phyloP scores from a whole-genome alignment of 2,797 vertebrate species.

The Chromobotia macracanthus region DNA sequence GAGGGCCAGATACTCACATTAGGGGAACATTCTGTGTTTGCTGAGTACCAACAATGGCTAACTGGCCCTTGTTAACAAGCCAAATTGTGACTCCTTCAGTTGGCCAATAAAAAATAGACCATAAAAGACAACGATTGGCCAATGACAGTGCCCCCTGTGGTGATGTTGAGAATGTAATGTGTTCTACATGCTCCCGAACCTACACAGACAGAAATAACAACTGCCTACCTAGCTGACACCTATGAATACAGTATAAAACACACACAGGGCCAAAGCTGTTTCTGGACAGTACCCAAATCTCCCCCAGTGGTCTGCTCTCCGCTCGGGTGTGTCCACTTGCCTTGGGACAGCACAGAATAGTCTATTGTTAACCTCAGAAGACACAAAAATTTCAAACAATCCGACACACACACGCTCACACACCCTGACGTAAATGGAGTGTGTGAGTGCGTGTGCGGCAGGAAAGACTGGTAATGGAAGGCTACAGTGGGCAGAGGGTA shows the following conservation, averaged over 20 bases:
- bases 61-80: no score
- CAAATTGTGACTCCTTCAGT: no score
- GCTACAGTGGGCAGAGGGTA: slow-evolving; percentile 30
- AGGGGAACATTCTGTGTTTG: no score
- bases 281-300: slow-evolving; percentile 45
- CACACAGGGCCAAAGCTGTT: slow-evolving; percentile 53
- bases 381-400: slow-evolving; percentile 56
- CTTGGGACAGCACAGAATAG: slow-evolving; percentile 57
- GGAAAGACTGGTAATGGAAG: slow-evolving; percentile 41
- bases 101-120: neutral
- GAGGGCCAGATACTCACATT: no score
- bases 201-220: slow-evolving; percentile 36
- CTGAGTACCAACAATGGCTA: no score
- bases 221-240: slow-evolving; percentile 21
- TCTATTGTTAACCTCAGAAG: slow-evolving; percentile 63
- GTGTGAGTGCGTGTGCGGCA: slow-evolving; percentile 17
- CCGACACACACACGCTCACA: slow-evolving; percentile 42
- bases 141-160: neutral
- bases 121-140: neutral
- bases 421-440: slow-evolving; percentile 46
- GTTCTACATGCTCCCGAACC: neutral
- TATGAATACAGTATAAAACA: slow-evolving; percentile 3
- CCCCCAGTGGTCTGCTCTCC: slow-evolving; percentile 50
- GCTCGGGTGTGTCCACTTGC: slow-evolving; percentile 58
- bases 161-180: neutral